Conservation (phyloP, 2,888 invertebrate species). For the Drosophila acutilabella region DNA sequence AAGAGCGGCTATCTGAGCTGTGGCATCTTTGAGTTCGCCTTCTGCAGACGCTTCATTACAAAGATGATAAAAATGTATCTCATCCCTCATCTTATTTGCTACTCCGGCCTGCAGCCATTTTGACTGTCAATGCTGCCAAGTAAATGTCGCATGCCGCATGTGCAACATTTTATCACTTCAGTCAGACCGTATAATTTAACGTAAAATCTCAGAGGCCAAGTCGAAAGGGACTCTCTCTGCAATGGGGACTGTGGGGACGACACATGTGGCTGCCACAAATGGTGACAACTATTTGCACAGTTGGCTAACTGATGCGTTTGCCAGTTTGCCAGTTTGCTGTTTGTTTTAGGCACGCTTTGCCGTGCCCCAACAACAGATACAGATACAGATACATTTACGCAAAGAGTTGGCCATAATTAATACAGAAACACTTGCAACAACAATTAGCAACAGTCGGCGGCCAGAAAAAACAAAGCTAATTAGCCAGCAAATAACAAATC, state of each 20-base stretch:
- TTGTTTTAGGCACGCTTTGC: constrained; percentile 51
- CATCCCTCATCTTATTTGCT: constrained; percentile 33
- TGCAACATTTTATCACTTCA: constrained; percentile 83
- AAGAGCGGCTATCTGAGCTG: constrained; percentile 24
- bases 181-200: constrained; percentile 85
- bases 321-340: constrained; percentile 1
- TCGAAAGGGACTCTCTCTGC: constrained; percentile 10
- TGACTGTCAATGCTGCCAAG: constrained; percentile 56
- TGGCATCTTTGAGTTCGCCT: constrained; percentile 30
- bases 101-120: constrained; percentile 30
- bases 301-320: constrained; percentile 59
- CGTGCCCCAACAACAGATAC: constrained; percentile 21
- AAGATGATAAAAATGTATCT: constrained; percentile 36
- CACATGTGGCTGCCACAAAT: constrained; percentile 69
- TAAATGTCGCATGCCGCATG: constrained; percentile 67
- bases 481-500: constrained; percentile 58
- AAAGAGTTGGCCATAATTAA: constrained; percentile 66
- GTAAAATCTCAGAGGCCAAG: constrained; percentile 76
- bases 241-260: neutral
- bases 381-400: constrained; percentile 17
- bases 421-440: constrained; percentile 76
- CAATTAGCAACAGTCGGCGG: constrained; percentile 70
- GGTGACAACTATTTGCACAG: constrained; percentile 78
- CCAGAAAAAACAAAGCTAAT: constrained; percentile 63
- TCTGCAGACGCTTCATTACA: constrained; percentile 32